Conservation (phyloP, 2,888 invertebrate species). For the Tetragonula carbonaria region DNA sequence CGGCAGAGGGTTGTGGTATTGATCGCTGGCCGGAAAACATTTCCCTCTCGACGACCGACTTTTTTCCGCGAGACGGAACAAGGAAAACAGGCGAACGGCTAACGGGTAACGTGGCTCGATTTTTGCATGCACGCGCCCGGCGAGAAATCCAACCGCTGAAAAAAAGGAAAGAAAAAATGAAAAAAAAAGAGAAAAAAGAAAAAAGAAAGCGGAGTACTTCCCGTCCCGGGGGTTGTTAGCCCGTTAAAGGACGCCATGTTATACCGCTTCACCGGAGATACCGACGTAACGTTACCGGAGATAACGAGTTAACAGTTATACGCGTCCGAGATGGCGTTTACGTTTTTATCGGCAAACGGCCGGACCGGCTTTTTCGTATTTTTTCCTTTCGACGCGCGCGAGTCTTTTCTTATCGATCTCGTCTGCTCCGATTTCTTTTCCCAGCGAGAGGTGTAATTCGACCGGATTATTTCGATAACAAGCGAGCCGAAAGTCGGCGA, state of each 20-base stretch:
- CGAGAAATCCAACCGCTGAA: background rate
- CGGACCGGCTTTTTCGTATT: background rate
- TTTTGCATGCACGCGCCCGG: slow-evolving; percentile 22
- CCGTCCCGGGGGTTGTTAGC: slow-evolving; percentile 29
- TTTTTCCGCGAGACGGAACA: slow-evolving; percentile 35
- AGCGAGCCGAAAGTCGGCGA: background rate
- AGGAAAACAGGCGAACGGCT: slow-evolving; percentile 34
- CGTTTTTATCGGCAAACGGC: background rate
- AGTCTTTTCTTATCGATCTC: background rate
- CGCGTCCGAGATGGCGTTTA: background rate
- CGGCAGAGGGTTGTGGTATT: slow-evolving; percentile 43
- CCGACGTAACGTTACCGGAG: slow-evolving; percentile 2
- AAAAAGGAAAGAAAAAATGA: background rate
- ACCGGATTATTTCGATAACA: background rate
- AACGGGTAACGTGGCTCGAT: slow-evolving; percentile 17
- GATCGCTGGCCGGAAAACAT: slow-evolving; percentile 58
- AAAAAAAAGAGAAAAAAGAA: too few relatives aligned
- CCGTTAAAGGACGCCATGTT: slow-evolving; percentile 26
- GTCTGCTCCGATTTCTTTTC: background rate
- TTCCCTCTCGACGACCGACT: slow-evolving; percentile 55
- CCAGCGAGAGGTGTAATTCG: too few relatives aligned
- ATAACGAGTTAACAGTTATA: slow-evolving; percentile 38
- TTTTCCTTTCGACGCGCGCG: background rate
- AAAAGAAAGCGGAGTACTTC: too few relatives aligned
- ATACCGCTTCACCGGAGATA: background rate